Conservation (phyloP, 2,888 invertebrate genomes). For the Drosophila fulvimacula region DNA sequence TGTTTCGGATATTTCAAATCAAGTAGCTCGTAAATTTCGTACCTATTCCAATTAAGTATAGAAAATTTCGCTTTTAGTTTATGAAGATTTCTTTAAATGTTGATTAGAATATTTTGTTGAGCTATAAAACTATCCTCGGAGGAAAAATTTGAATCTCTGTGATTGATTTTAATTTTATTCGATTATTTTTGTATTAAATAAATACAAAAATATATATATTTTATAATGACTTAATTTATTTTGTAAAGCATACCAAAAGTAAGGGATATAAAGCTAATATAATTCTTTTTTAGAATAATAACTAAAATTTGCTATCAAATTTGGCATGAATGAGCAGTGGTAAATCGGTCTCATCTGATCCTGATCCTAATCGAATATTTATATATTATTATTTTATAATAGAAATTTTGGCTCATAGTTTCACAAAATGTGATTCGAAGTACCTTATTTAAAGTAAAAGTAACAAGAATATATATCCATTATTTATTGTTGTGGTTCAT, state of each 20-base stretch:
- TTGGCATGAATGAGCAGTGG: too few relatives aligned
- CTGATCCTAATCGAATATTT: too few relatives aligned
- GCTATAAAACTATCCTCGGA: background rate
- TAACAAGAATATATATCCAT: background rate
- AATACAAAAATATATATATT: background rate
- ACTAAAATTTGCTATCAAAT: too few relatives aligned
- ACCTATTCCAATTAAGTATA: slow-evolving; percentile 4
- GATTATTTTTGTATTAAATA: background rate
- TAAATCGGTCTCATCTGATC: too few relatives aligned
- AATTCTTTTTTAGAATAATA: too few relatives aligned
- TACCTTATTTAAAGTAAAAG: background rate
- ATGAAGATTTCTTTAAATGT: slow-evolving; percentile 3
- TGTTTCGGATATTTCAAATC: slow-evolving; percentile 10
- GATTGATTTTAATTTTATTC: background rate
- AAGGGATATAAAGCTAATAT: too few relatives aligned
- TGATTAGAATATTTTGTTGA: background rate
- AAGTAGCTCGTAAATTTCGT: slow-evolving; percentile 35
- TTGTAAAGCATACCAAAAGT: too few relatives aligned
- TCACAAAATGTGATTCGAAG: too few relatives aligned
- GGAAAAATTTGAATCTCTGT: background rate
- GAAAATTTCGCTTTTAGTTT: background rate
- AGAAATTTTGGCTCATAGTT: too few relatives aligned
- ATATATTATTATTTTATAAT: too few relatives aligned
- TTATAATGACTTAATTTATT: too few relatives aligned
- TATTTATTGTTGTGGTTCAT: background rate